phyloP scores from a whole-genome alignment of 2,797 vertebrate species.

The Galago senegalensis region DNA sequence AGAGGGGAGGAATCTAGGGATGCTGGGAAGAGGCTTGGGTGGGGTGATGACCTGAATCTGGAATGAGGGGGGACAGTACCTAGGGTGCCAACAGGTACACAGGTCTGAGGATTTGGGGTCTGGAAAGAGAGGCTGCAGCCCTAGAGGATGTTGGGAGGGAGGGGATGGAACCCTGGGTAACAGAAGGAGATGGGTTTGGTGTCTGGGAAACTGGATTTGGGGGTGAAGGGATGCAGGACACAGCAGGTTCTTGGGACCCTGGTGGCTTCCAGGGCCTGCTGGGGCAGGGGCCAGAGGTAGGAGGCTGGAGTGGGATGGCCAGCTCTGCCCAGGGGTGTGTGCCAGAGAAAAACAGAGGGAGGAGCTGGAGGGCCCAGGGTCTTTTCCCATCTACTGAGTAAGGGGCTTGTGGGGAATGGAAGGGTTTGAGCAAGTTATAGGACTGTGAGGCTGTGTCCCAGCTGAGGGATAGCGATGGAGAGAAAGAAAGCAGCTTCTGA shows the following conservation, averaged over 20 bases:
- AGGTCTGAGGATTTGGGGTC: background rate
- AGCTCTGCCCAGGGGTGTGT: background rate
- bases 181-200: background rate
- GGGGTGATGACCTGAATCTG: background rate
- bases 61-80: background rate
- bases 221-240: background rate
- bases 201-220: background rate
- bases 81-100: background rate
- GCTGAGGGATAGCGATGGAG: background rate
- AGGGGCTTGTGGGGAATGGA: background rate
- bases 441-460: accelerated
- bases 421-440: background rate
- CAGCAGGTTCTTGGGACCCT: background rate
- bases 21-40: background rate
- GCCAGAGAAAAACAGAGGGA: background rate
- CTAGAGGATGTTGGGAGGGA: background rate
- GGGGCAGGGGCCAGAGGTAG: background rate
- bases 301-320: background rate
- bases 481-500: background rate
- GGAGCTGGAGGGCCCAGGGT: background rate
- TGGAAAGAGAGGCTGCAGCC: background rate
- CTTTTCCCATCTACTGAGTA: background rate
- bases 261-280: background rate
- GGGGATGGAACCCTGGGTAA: background rate
- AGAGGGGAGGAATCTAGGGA: background rate